phyloP scores from a whole-genome alignment of 1,140 invertebrate species.

The Ridgeia piscesae region DNA sequence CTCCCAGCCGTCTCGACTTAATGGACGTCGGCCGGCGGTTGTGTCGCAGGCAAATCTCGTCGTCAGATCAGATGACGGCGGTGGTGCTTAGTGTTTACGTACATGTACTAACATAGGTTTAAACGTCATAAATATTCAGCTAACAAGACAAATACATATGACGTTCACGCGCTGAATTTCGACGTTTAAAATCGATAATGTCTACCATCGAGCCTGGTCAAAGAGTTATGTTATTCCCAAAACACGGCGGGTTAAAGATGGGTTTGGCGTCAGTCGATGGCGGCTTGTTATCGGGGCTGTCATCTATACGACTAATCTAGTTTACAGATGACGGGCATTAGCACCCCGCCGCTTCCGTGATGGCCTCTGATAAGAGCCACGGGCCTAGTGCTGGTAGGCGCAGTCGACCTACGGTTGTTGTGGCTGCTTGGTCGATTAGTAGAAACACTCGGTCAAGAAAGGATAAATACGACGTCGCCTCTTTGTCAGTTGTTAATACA shows the following conservation, averaged over 20 bases:
- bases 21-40: neutral
- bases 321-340: neutral
- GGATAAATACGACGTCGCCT: neutral
- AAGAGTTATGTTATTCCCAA: neutral
- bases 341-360: neutral
- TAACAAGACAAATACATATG: neutral
- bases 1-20: neutral
- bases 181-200: neutral
- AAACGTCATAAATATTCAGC: neutral
- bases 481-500: too few relatives aligned
- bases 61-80: neutral
- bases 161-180: neutral
- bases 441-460: neutral
- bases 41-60: neutral
- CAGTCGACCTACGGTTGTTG: neutral
- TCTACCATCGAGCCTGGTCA: neutral
- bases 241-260: neutral
- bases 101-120: neutral
- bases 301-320: neutral
- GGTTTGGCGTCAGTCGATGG: neutral
- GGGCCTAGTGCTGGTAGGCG: neutral
- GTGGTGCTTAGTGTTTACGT: neutral
- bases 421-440: neutral
- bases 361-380: neutral
- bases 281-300: neutral